These are phyloP conservation scores for Helicoverpa armigera DNA, from an alignment of 1,140 invertebrate genomes.

Conservation along the genomic window DNA sequence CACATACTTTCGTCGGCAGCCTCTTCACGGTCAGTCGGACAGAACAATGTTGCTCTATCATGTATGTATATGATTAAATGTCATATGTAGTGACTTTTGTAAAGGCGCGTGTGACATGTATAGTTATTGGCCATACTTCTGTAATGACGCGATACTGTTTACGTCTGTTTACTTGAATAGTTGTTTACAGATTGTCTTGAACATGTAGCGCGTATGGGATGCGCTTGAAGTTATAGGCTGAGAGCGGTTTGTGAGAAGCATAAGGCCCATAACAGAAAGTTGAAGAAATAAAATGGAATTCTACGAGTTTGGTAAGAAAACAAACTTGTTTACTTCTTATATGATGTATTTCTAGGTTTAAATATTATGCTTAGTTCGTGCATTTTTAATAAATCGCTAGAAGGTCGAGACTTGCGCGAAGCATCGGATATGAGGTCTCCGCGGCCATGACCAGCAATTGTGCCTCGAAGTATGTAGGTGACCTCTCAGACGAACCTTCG, in stretches of 20 bases:
- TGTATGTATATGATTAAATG: background rate
- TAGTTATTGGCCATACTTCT: slow-evolving; percentile 12
- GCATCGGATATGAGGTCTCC: slow-evolving; percentile 72
- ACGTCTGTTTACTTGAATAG: slow-evolving; percentile 66
- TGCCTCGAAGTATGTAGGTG: slow-evolving; percentile 79
- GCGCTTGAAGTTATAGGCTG: background rate
- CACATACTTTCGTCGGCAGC: slow-evolving; percentile 38
- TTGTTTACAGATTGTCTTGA: slow-evolving; percentile 67
- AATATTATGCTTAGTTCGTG: background rate
- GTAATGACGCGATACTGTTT: slow-evolving; percentile 58
- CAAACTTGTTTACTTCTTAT: background rate
- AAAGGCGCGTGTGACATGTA: slow-evolving; percentile 3
- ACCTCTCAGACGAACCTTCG: slow-evolving; percentile 78
- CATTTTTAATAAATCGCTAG: slow-evolving; percentile 51
- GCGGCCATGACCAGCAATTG: slow-evolving; percentile 76
- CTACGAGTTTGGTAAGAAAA: background rate
- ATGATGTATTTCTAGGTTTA: background rate
- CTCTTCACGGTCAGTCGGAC: background rate
- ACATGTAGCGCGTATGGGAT: slow-evolving; percentile 26
- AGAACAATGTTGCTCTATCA: background rate
- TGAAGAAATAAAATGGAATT: too few species aligned
- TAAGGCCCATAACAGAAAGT: background rate
- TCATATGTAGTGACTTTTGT: background rate
- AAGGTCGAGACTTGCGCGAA: slow-evolving; percentile 49
- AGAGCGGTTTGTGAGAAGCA: background rate